phyloP scores from a whole-genome alignment of 64 coral and sea anemone species.

The Platygyra sinensis region DNA sequence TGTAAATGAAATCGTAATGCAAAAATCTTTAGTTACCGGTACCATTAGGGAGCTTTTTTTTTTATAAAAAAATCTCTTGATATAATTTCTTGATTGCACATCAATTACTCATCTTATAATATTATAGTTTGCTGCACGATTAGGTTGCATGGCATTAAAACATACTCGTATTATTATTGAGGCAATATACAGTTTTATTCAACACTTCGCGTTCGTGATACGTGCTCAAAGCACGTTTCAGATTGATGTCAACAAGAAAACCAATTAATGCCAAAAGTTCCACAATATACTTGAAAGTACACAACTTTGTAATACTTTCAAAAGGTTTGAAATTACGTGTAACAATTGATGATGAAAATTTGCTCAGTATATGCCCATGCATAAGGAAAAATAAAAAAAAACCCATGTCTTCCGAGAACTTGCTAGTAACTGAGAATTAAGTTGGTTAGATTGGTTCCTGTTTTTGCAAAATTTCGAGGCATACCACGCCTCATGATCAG shows the following conservation, averaged over 20 bases:
- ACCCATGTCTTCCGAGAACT: too few species aligned
- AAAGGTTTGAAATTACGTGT: too few species aligned
- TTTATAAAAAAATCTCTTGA: not conserved
- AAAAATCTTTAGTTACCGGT: not conserved
- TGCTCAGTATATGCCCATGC: too few species aligned
- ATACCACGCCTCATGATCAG: not conserved
- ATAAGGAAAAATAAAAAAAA: too few species aligned
- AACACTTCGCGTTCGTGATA: not conserved
- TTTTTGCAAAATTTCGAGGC: not conserved
- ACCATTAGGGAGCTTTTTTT: not conserved
- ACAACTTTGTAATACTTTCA: too few species aligned
- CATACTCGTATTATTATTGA: not conserved
- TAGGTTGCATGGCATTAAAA: not conserved
- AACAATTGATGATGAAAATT: too few species aligned
- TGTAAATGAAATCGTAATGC: not conserved
- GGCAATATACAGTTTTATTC: slow-evolving; percentile 6
- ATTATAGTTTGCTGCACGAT: not conserved
- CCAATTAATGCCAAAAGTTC: not conserved
- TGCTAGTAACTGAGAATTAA: too few species aligned
- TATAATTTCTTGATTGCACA: not conserved
- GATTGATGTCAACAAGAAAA: not conserved
- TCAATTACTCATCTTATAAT: not conserved
- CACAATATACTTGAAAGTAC: not conserved
- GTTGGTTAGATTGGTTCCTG: too few species aligned
- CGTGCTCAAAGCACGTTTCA: not conserved